Conservation (phyloP, 2,797 vertebrate genomes). For the Otus scops region DNA sequence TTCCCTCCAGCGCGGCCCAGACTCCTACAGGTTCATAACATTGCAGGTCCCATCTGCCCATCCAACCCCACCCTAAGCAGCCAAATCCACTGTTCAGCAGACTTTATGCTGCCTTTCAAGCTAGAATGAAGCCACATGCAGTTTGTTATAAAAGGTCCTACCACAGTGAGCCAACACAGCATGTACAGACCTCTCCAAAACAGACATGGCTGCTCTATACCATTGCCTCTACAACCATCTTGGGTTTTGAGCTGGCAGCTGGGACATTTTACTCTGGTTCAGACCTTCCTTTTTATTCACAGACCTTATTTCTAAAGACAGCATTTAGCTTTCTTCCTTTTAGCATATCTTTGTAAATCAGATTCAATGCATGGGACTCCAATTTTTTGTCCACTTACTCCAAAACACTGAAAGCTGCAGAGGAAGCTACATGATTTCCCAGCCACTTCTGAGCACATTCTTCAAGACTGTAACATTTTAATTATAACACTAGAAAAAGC, state of each 20-base stretch:
- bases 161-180: background rate
- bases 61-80: background rate
- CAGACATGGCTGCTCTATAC: background rate
- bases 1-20: no score
- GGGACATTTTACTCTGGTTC: background rate
- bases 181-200: background rate
- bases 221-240: background rate
- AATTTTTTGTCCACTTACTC: background rate
- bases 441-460: slow-evolving; percentile 12
- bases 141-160: background rate
- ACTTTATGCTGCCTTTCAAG: background rate
- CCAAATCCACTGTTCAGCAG: fast-evolving
- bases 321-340: slow-evolving; percentile 9
- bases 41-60: background rate
- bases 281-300: background rate
- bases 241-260: background rate
- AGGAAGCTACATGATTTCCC: slow-evolving; percentile 1
- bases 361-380: background rate
- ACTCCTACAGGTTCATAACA: background rate
- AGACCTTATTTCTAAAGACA: background rate
- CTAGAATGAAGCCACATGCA: background rate
- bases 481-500: slow-evolving; percentile 15
- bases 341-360: background rate
- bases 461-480: slow-evolving; percentile 48
- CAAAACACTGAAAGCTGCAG: slow-evolving; percentile 1